Conservation (phyloP, 2,797 vertebrate genomes). For the Nyctalus aviator region DNA sequence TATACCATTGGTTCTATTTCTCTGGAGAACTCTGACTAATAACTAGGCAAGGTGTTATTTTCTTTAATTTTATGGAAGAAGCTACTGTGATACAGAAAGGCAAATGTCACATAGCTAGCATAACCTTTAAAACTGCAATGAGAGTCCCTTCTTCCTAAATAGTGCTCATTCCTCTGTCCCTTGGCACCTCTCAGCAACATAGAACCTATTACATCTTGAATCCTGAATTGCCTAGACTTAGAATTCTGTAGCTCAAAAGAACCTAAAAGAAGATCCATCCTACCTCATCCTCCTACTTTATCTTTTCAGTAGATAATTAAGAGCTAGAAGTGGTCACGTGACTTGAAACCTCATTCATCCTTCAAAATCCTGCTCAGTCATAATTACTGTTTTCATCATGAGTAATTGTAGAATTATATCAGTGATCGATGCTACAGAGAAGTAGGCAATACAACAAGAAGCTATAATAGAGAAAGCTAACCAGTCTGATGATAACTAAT, state of each 20-base stretch:
- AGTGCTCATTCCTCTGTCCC: not conserved
- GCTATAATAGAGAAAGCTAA: not conserved
- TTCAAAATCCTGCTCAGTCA: conserved; percentile 37
- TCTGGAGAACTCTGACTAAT: conserved; percentile 17
- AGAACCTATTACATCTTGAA: conserved; percentile 20
- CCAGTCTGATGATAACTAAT: conserved; percentile 21
- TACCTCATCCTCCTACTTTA: not conserved
- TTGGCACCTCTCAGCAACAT: not conserved
- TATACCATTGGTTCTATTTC: not conserved
- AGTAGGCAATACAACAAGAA: not conserved
- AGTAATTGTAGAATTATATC: conserved; percentile 42
- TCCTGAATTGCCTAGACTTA: conserved; percentile 6
- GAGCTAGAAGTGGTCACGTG: conserved; percentile 29
- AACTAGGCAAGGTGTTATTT: not conserved
- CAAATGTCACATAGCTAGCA: not conserved
- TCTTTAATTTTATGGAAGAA: conserved; percentile 38
- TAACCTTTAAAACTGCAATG: not conserved
- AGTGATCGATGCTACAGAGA: not conserved
- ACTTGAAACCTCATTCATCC: conserved; percentile 12
- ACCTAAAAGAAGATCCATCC: not conserved
- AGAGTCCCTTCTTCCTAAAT: not conserved
- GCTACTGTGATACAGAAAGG: not conserved
- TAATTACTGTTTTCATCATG: not conserved
- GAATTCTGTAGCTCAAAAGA: conserved; percentile 31
- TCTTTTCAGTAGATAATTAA: conserved; percentile 50